Percentiles rank a stretch among this genome's conserved stretches.
phyloP scores from a whole-genome alignment of 1,140 invertebrate genomes.

The Hycleus phaleratus region DNA sequence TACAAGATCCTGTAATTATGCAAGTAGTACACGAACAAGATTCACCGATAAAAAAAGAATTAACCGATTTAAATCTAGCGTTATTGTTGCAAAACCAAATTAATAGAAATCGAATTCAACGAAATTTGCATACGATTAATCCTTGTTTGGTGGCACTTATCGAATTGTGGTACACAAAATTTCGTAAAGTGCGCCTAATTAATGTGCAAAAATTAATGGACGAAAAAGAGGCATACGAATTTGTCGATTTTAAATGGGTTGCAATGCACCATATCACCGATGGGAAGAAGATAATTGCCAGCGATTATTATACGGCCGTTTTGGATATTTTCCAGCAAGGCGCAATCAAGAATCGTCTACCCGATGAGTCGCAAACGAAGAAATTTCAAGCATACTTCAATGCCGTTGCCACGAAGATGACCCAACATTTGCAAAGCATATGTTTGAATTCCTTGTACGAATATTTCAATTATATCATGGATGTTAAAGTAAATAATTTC shows the following conservation, averaged over 20 bases:
- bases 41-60: conserved; percentile 49
- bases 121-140: conserved; percentile 70
- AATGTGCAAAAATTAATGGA: conserved; percentile 47
- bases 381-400: conserved; percentile 72
- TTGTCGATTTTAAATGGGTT: conserved; percentile 51
- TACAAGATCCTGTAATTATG: conserved; percentile 61
- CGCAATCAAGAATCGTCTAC: conserved; percentile 65
- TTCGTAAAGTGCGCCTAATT: conserved; percentile 44
- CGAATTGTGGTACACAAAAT: conserved; percentile 73
- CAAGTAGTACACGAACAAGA: conserved; percentile 39
- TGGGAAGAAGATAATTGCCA: conserved; percentile 47
- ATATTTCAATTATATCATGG: conserved; percentile 67
- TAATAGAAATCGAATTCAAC: conserved; percentile 46
- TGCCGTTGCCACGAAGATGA: conserved; percentile 81
- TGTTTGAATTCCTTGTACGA: conserved; percentile 71
- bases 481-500: conserved; percentile 53
- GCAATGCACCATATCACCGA: conserved; percentile 52
- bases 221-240: conserved; percentile 50
- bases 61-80: conserved; percentile 55
- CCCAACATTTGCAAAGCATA: conserved; percentile 70
- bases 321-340: conserved; percentile 58
- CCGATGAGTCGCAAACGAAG: conserved; percentile 55
- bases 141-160: conserved; percentile 73
- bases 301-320: conserved; percentile 55
- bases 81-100: conserved; percentile 47